Base-by-base conservation (phyloP, 53 echinoderm and acorn worm species). In the Astropecten irregularis region DNA sequence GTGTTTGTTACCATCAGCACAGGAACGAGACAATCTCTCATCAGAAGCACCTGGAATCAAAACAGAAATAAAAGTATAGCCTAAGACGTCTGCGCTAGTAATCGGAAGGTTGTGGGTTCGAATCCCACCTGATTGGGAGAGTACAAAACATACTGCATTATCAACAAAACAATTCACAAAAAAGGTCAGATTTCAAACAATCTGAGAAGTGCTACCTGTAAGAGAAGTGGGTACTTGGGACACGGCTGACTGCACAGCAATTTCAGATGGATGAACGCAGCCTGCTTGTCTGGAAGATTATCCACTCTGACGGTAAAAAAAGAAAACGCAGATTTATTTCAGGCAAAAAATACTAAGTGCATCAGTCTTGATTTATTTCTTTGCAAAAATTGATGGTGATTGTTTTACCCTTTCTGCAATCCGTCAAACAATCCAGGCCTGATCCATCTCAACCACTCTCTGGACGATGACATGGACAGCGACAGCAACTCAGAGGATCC, bases 191-290 rank as follows among this genome's bases (percentile, higher is more conserved):
- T n/a, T n/a, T n/a, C n/a, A n/a, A n/a, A n/a, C n/a, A n/a, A n/a
- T n/a, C n/a, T n/a, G n/a, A n/a, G n/a, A n/a, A n/a, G n/a, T n/a
- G 84, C 33, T 49, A 95, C 95, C 87, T 95, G 95, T 23, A 95
- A 27, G 6, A 86, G 69, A 32, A 91, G 51, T 15, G 73, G 71
- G 30, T 86, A 83, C 25, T 66, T 81, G 23, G 89, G 86, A 18
- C 77, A 68, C 40, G 95, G 91, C 47, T 95, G 95, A 82, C 49
- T 79, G 68, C 82, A 53, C 18, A 89, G 69, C 14, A 95, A 71
- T 39, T 91, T 92, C 30, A 95, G 81, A 39, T 92, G 72, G 49
- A 95, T 82, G 28, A 86, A 92, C 44, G 81, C 89, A 42, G 95
- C 87, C 35, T 64, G 59, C 81, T 86, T 92, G 55, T 95, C 89